These are phyloP conservation scores for Myotis planiceps DNA, from an alignment of 2,797 vertebrate species.

Conservation along the genomic window DNA sequence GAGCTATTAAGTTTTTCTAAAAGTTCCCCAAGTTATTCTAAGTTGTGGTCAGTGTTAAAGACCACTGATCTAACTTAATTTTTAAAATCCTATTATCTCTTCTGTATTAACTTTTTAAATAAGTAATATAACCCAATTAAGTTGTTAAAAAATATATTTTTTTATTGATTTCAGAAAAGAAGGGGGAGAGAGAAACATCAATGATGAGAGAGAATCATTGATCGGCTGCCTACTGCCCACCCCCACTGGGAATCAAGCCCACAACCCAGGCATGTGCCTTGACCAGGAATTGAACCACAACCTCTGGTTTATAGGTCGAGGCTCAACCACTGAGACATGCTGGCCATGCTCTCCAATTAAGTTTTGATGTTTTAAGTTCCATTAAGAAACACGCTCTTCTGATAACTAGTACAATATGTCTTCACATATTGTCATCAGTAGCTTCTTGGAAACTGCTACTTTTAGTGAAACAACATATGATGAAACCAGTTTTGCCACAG, in stretches of 20 bases:
- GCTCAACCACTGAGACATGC: no score
- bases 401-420: background rate
- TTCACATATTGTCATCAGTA: background rate
- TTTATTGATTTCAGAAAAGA: no score
- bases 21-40: background rate
- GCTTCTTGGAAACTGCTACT: background rate
- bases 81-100: background rate
- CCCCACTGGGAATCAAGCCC: no score
- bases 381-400: conserved; percentile 29
- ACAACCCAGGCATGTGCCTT: no score
- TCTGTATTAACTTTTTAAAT: conserved; percentile 37
- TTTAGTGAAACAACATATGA: background rate
- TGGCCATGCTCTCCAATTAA: background rate
- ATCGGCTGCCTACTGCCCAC: no score
- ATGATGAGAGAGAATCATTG: no score
- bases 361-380: conserved; percentile 38
- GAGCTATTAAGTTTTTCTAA: background rate
- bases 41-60: background rate
- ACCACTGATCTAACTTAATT: conserved; percentile 13
- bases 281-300: no score
- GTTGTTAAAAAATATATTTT: background rate
- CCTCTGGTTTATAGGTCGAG: no score
- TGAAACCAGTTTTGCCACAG: background rate
- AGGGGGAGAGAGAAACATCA: no score
- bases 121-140: background rate